These are phyloP conservation scores for Paramacrobiotus metropolitanus DNA, from an alignment of 1,140 invertebrate genomes.

Conservation along the genomic window DNA sequence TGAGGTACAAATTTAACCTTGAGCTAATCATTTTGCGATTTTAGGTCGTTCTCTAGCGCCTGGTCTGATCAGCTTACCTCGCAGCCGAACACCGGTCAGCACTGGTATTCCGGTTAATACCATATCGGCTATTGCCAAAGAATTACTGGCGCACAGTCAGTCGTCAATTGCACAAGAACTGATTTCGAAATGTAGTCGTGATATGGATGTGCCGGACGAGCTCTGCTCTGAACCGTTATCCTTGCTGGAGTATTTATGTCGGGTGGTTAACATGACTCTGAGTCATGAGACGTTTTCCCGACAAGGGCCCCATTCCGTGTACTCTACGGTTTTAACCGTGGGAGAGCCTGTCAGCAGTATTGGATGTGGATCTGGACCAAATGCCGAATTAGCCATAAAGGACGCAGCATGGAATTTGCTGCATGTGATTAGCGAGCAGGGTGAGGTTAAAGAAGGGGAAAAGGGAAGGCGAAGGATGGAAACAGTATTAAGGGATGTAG, in stretches of 20 bases:
- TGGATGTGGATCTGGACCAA: neutral
- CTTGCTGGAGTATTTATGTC: neutral
- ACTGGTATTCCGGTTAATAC: neutral
- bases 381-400: neutral
- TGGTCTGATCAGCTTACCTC: neutral
- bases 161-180: neutral
- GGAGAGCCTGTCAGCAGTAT: neutral
- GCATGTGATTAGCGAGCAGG: neutral
- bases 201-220: neutral
- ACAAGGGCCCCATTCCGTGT: neutral
- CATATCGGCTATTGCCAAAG: neutral
- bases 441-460: no score
- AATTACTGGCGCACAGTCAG: neutral
- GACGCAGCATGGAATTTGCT: neutral
- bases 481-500: no score
- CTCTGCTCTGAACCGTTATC: neutral
- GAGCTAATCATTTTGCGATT: neutral
- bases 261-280: conserved; percentile 1
- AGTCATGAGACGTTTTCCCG: neutral
- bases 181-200: neutral
- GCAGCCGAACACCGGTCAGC: neutral
- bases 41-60: neutral
- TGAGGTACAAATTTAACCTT: no score
- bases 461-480: no score
- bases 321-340: neutral